phyloP scores from a whole-genome alignment of 2,888 invertebrate genomes.

The Cremastinae sp. region DNA sequence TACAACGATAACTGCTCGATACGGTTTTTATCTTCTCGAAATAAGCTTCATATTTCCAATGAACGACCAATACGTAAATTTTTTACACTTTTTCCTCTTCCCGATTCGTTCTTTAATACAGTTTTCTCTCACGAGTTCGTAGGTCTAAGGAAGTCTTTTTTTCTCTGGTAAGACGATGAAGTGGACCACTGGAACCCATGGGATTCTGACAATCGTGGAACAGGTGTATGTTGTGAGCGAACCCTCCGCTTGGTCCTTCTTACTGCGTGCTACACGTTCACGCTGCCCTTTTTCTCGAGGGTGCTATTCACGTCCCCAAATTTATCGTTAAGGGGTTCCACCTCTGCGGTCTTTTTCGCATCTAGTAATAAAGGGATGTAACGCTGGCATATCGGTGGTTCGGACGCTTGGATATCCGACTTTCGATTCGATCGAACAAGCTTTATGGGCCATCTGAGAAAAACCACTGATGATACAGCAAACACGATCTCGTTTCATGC shows the following conservation, averaged over 20 bases:
- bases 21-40: no score
- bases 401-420: constrained; percentile 46
- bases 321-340: constrained; percentile 55
- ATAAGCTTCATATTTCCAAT: no score
- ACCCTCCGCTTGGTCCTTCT: constrained; percentile 5
- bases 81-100: constrained; percentile 17
- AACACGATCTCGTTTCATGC: constrained; percentile 37
- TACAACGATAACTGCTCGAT: no score
- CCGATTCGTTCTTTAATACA: background rate
- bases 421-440: constrained; percentile 36
- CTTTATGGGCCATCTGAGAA: constrained; percentile 17
- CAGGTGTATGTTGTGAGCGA: constrained; percentile 37
- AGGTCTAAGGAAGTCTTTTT: constrained; percentile 10
- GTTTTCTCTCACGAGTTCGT: constrained; percentile 43
- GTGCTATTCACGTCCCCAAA: constrained; percentile 57
- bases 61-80: constrained; percentile 28
- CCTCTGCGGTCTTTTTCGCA: constrained; percentile 34
- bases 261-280: constrained; percentile 12
- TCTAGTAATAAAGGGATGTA: constrained; percentile 27
- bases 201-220: constrained; percentile 38
- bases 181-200: constrained; percentile 38
- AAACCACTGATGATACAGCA: constrained; percentile 51
- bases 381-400: constrained; percentile 18
- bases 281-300: constrained; percentile 52
- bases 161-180: constrained; percentile 44